Evolutionary conservation across 2,888 invertebrate species (phyloP), one percentile per base, ranked within the genome.

Genomic region (Chrysolina haemoptera): DNA sequence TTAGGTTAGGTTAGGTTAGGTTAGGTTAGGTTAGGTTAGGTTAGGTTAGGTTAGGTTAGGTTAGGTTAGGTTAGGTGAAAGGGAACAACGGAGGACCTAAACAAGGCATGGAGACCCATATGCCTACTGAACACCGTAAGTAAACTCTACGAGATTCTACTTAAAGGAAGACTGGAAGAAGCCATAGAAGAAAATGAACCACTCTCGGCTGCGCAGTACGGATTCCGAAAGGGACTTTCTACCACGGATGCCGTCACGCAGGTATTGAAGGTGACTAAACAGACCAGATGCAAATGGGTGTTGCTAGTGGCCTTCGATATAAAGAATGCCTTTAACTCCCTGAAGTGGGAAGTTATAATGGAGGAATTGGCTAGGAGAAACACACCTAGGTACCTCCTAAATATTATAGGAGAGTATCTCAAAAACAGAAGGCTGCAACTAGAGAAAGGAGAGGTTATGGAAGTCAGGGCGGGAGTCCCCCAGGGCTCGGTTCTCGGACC

Each of bases 71-170:
- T n/a, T n/a, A n/a, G n/a, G n/a, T n/a, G n/a, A 40, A 68, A 68
- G 27, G 65, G 48, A 9, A 68, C 10, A 55, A 6, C 40, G 68
- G 55, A 16, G 16, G 55, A 68, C 11, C 22, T 6, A 20, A 59
- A 59, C 20, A 62, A 62, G 35, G 14, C 3, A 35, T 62, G 62
- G 59, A 68, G 41, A 22, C 48, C 65, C 22, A 48, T 66, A 16
- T 68, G 68, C 22, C 43, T 68, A 11, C 22, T 59, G 5, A 68
- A 59, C 41, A 68, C 59, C 16, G 41, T 59, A 5, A 68, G 68
- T 41, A 62, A 68, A 41, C 40, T 68, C 16, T 68, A 68, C 12
- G 59, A 68, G 12, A 40, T 41, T 9, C 62, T 68, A 1, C 43
- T 68, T 11, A 68, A 43, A 43, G 43, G 43, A 16, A 68, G 59